Evolutionary conservation across 2,888 invertebrate genomes (phyloP).

Genomic region (Callyntrura sp.): DNA sequence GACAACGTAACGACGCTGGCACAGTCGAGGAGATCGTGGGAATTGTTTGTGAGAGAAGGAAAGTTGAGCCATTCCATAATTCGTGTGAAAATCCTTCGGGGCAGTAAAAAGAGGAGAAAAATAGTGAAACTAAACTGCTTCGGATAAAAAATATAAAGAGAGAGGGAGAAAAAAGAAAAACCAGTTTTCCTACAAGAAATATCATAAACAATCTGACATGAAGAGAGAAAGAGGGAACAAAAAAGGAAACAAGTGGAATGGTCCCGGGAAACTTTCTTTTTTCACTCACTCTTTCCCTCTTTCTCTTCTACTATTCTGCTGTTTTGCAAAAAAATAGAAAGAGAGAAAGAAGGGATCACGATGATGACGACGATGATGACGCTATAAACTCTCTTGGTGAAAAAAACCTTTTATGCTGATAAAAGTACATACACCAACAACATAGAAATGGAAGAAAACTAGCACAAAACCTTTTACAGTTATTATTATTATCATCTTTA

Average conservation of each 20-base stretch:
- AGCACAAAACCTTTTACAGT: not conserved
- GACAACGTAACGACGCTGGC: not conserved
- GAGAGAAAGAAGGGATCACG: constrained; percentile 39
- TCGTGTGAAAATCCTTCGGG: constrained; percentile 73
- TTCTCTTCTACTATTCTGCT: too few species aligned
- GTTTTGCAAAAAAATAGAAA: constrained; percentile 49
- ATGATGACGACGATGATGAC: too few species aligned
- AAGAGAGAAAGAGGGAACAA: constrained; percentile 49
- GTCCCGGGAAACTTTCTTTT: constrained; percentile 64
- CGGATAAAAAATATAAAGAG: constrained; percentile 50
- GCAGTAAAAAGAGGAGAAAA: constrained; percentile 46
- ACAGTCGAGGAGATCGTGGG: constrained; percentile 56
- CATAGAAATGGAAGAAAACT: constrained; percentile 6
- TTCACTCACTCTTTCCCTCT: too few species aligned
- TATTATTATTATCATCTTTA: too few species aligned
- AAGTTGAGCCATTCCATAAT: constrained; percentile 73
- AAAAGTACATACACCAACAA: constrained; percentile 25
- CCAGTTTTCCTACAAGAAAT: constrained; percentile 65
- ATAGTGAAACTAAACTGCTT: constrained; percentile 59
- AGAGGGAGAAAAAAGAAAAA: constrained; percentile 54
- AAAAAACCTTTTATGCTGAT: constrained; percentile 62
- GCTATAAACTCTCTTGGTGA: constrained; percentile 60
- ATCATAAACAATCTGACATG: constrained; percentile 73
- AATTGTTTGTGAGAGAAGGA: constrained; percentile 66
- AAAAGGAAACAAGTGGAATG: constrained; percentile 55